Percentiles rank a stretch among this genome's conserved stretches.
These are phyloP conservation scores for Sphenodon punctatus DNA, from an alignment of 2,797 vertebrate genomes.

Conservation along the genomic window DNA sequence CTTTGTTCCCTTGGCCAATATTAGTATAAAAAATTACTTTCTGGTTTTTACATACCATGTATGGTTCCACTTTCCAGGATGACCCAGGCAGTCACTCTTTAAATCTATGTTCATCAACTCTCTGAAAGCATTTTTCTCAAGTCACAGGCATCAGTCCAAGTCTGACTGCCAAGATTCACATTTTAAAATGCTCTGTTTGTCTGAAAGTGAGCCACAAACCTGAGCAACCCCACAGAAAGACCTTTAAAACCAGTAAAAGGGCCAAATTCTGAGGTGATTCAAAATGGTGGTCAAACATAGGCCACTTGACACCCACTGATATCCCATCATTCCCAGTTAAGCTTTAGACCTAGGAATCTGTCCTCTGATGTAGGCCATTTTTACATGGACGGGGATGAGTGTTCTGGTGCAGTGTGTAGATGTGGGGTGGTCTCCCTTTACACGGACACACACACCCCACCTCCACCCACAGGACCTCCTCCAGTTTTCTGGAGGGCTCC, in stretches of 20 bases:
- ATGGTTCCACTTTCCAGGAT: neutral
- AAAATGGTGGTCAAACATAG: neutral
- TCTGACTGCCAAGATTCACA: neutral
- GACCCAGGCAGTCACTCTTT: neutral
- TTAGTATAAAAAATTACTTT: neutral
- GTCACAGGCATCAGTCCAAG: neutral
- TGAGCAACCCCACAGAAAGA: neutral
- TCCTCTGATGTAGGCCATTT: too few species aligned
- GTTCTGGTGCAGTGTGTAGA: too few species aligned
- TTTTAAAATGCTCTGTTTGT: neutral
- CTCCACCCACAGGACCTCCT: too few species aligned
- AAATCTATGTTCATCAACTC: neutral
- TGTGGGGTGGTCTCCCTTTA: too few species aligned
- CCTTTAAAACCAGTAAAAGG: neutral
- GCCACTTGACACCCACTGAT: neutral
- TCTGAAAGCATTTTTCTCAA: neutral
- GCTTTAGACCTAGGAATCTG: too few species aligned
- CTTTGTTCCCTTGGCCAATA: constrained; percentile 12
- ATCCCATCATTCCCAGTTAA: too few species aligned
- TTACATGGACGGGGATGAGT: too few species aligned
- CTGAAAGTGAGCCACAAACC: neutral
- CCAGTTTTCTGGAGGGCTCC: too few species aligned
- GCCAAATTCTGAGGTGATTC: neutral
- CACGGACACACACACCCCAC: too few species aligned
- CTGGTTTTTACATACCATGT: neutral